phyloP scores from a whole-genome alignment of 35 echinoderm and acorn worm species.

The Ptychodera flava region DNA sequence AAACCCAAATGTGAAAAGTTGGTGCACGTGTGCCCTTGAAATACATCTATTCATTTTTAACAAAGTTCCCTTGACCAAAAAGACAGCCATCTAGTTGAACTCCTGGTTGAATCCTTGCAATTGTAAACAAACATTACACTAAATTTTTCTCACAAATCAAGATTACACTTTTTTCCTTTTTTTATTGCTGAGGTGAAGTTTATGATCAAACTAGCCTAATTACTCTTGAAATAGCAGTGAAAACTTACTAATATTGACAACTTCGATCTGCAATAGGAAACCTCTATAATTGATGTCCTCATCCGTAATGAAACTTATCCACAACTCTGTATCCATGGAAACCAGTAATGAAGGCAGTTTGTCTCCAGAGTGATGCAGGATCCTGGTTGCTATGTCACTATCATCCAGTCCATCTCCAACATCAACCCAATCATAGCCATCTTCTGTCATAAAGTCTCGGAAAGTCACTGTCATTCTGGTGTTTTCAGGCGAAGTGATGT shows the following conservation, averaged over 20 bases:
- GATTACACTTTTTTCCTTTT: too few relatives aligned
- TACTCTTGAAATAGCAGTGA: too few relatives aligned
- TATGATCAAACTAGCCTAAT: too few relatives aligned
- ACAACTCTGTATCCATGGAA: conserved; percentile 56
- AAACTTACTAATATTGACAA: background rate
- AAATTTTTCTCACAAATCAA: too few relatives aligned
- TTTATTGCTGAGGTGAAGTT: too few relatives aligned
- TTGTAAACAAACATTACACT: too few relatives aligned
- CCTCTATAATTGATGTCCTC: conserved; percentile 65
- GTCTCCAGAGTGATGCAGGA: conserved; percentile 53
- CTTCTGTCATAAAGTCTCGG: conserved; percentile 43
- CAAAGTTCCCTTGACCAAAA: too few relatives aligned
- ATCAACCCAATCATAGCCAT: conserved; percentile 67
- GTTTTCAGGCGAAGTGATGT: conserved; percentile 37
- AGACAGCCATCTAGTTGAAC: too few relatives aligned
- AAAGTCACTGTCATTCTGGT: conserved; percentile 67
- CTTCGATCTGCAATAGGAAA: conserved; percentile 14
- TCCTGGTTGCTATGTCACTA: conserved; percentile 32
- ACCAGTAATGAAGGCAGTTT: conserved; percentile 43
- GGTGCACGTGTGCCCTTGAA: too few relatives aligned
- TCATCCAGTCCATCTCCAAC: conserved; percentile 65
- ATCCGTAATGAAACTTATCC: conserved; percentile 65
- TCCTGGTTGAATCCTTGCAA: too few relatives aligned
- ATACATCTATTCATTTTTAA: too few relatives aligned
- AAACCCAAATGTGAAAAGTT: too few relatives aligned